These are phyloP conservation scores for Steinernema feltiae DNA, from an alignment of 1,140 invertebrate genomes.

Conservation along the genomic window DNA sequence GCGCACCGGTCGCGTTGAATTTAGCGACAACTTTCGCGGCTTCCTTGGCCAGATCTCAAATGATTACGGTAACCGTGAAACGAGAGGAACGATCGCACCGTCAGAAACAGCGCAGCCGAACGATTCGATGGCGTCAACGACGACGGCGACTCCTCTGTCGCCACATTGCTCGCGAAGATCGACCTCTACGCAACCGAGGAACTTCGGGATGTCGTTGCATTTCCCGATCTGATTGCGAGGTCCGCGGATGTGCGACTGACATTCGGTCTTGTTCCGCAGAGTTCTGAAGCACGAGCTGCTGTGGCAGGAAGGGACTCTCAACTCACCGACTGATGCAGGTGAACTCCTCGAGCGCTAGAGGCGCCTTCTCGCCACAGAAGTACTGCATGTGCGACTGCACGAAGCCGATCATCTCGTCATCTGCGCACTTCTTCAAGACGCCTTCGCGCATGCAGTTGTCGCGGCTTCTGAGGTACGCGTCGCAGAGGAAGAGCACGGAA, in stretches of 20 bases:
- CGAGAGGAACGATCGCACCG: too few species aligned
- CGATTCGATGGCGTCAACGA: slow-evolving; percentile 7
- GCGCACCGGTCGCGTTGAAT: background rate
- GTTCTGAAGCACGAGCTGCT: too few species aligned
- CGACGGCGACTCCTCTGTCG: background rate
- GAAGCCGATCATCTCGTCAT: background rate
- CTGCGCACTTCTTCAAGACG: background rate
- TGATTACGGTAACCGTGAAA: background rate
- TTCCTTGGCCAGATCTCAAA: background rate
- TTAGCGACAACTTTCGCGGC: background rate
- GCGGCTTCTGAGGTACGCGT: background rate
- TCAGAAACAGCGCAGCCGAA: background rate
- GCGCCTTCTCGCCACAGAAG: slow-evolving; percentile 8
- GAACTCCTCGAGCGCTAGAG: background rate
- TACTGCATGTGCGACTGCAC: background rate
- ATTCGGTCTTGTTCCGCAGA: background rate
- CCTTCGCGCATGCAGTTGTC: background rate
- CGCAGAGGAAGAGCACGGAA: background rate
- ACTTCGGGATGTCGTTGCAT: background rate
- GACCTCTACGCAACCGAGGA: background rate
- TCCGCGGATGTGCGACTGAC: background rate
- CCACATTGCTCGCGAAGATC: background rate
- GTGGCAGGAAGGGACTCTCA: too few species aligned
- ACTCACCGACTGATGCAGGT: background rate
- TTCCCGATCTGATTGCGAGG: background rate